Percentiles rank a stretch among this genome's conserved stretches.
Evolutionary conservation across 2,113 vertebrate species (phyloP).

Genomic region (Numenius arquata): DNA sequence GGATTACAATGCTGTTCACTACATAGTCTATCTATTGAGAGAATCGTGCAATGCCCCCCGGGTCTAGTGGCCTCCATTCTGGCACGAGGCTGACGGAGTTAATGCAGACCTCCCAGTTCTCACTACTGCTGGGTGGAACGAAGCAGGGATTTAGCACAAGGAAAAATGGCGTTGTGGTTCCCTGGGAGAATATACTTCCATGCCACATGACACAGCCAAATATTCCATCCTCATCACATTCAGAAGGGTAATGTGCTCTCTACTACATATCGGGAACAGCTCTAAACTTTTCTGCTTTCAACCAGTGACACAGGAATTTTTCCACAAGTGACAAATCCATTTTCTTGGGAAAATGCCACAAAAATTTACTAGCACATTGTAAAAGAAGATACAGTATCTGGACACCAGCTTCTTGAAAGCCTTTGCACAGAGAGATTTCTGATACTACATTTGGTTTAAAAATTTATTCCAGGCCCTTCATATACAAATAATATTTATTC

Average conservation of each 20-base stretch:
- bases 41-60: fast-evolving
- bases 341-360: neutral
- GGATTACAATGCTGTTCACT: neutral
- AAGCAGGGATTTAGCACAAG: neutral
- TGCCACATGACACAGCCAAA: neutral
- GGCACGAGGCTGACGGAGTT: neutral
- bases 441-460: neutral
- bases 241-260: neutral
- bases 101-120: neutral
- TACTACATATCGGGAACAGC: fast-evolving
- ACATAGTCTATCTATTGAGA: neutral
- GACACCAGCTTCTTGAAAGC: neutral
- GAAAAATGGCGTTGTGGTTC: neutral
- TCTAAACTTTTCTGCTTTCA: neutral
- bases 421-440: neutral
- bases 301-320: neutral
- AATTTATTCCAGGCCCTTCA: neutral
- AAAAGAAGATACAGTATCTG: neutral
- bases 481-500: neutral
- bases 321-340: neutral
- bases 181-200: neutral
- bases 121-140: neutral
- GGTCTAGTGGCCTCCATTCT: neutral
- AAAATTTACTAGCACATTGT: neutral
- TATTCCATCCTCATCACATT: neutral